These are phyloP conservation scores for Polydrusus tereticollis DNA, from an alignment of 2,888 invertebrate genomes.

Conservation along the genomic window DNA sequence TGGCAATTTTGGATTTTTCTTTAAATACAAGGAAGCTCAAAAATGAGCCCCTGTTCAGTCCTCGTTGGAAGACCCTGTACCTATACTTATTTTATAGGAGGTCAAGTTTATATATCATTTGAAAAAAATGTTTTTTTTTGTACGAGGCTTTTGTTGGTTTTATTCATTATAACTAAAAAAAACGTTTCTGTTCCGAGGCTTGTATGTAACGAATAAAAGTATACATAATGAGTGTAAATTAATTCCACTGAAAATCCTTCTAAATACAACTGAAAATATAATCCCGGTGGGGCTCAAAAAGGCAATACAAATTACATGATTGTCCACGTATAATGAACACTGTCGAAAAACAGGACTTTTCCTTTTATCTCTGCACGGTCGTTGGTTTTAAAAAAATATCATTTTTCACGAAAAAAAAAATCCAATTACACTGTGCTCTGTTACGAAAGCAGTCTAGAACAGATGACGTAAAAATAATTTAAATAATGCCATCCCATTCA, in stretches of 20 bases:
- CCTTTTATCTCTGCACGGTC: conserved; percentile 19
- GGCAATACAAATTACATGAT: conserved; percentile 21
- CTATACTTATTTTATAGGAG: too few relatives aligned
- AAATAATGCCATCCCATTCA: neutral
- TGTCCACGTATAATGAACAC: conserved; percentile 27
- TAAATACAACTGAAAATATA: neutral
- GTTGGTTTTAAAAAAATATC: conserved; percentile 15
- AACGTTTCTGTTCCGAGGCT: too few relatives aligned
- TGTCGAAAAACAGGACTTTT: conserved; percentile 25
- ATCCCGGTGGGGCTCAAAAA: neutral
- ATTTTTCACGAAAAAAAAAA: conserved; percentile 37
- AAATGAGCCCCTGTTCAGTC: too few relatives aligned
- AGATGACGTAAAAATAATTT: conserved; percentile 3
- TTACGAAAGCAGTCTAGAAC: neutral
- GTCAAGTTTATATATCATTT: too few relatives aligned
- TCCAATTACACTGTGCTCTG: conserved; percentile 27
- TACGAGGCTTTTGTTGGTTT: too few relatives aligned
- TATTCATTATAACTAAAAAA: too few relatives aligned
- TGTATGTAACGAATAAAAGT: neutral
- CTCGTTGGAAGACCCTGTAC: too few relatives aligned
- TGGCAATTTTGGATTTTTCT: too few relatives aligned
- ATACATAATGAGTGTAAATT: conserved; percentile 3
- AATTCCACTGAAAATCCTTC: neutral
- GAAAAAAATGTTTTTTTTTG: too few relatives aligned
- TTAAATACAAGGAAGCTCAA: too few relatives aligned